Percentiles rank a stretch among this genome's conserved stretches.
Evolutionary conservation across 1,140 invertebrate species (phyloP).

Genomic region (Episyrphus balteatus): DNA sequence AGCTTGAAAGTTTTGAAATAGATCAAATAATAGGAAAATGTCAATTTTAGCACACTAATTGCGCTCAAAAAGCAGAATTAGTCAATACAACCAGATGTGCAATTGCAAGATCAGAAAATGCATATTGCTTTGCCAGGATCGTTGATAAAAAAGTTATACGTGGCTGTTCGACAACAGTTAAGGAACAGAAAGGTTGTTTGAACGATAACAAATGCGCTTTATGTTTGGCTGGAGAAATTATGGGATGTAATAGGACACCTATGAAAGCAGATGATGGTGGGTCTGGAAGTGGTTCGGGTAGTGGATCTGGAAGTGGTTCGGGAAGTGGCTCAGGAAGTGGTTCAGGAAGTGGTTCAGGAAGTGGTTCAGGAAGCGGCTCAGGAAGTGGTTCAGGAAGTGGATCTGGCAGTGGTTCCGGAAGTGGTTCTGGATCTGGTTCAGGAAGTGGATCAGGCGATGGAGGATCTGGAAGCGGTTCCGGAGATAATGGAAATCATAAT

Average conservation of each 20-base stretch:
- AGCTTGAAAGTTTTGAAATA: constrained; percentile 1
- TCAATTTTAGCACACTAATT: constrained; percentile 12
- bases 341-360: not conserved
- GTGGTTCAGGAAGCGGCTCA: not conserved
- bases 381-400: no score
- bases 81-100: constrained; percentile 10
- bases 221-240: constrained; percentile 17
- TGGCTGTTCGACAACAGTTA: constrained; percentile 15
- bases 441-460: not conserved
- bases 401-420: no score
- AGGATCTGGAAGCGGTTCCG: not conserved
- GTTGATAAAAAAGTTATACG: constrained; percentile 10
- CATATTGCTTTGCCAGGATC: constrained; percentile 17
- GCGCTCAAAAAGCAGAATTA: constrained; percentile 7
- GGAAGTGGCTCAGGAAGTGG: not conserved
- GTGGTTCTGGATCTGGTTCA: not conserved
- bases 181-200: constrained; percentile 16
- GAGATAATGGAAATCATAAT: not conserved
- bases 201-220: constrained; percentile 13
- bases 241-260: constrained; percentile 14
- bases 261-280: not conserved
- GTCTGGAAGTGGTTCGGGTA: not conserved
- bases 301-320: not conserved
- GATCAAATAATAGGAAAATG: not conserved
- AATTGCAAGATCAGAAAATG: constrained; percentile 16